phyloP scores from a whole-genome alignment of 2,797 vertebrate genomes.

The Catharus ustulatus region DNA sequence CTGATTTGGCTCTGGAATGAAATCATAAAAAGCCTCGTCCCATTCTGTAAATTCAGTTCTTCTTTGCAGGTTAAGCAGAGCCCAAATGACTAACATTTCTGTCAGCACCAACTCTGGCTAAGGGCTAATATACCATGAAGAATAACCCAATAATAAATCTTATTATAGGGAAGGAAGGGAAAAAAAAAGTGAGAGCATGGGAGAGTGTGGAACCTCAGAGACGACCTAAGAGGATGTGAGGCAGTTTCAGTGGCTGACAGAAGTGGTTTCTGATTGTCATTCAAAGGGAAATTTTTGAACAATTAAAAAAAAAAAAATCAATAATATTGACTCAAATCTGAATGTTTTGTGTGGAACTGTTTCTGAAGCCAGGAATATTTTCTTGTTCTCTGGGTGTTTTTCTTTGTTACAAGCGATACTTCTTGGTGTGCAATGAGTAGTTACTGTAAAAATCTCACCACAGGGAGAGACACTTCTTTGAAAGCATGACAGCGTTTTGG shows the following conservation, averaged over 20 bases:
- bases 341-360: neutral
- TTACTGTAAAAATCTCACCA: neutral
- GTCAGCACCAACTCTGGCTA: slow-evolving; percentile 62
- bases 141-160: slow-evolving; percentile 73
- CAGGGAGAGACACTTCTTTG: neutral
- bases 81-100: slow-evolving; percentile 82
- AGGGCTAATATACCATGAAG: slow-evolving; percentile 72
- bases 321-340: neutral
- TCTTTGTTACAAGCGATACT: neutral
- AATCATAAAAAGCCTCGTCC: slow-evolving; percentile 86
- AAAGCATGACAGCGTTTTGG: neutral
- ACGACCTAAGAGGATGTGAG: neutral
- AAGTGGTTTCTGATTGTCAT: neutral
- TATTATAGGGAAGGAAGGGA: slow-evolving; percentile 6
- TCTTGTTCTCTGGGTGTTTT: neutral
- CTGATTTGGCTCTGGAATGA: slow-evolving; percentile 93
- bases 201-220: slow-evolving; percentile 25
- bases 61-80: slow-evolving; percentile 80
- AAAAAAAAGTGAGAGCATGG: neutral
- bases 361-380: slow-evolving; percentile 12
- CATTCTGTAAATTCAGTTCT: slow-evolving; percentile 82
- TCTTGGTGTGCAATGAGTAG: neutral
- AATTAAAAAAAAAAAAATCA: neutral
- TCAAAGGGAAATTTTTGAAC: slow-evolving; percentile 9
- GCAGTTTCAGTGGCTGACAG: slow-evolving; percentile 28